These are phyloP conservation scores for Oopsacas minuta DNA, from an alignment of 37 sponge, comb jelly and placozoan species.

Conservation along the genomic window DNA sequence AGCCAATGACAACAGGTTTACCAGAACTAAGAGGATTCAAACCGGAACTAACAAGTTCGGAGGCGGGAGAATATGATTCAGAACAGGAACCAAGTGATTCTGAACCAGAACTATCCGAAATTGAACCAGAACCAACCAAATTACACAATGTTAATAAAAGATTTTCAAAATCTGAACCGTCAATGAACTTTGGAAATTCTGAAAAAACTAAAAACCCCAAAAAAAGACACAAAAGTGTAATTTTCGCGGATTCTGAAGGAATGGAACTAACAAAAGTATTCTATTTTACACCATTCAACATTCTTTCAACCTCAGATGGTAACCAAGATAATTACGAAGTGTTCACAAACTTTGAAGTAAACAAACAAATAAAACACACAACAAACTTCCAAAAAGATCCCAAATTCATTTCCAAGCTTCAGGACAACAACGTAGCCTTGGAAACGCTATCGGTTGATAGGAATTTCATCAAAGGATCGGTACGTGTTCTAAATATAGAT, in stretches of 20 bases:
- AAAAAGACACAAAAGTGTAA: background rate
- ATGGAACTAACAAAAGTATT: constrained; percentile 9
- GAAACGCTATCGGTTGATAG: background rate
- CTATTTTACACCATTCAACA: constrained; percentile 17
- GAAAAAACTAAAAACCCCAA: background rate
- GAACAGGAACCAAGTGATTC: background rate
- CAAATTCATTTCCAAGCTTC: background rate
- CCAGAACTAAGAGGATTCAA: too few relatives aligned
- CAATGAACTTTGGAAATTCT: background rate
- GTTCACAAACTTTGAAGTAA: background rate
- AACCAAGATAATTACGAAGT: background rate
- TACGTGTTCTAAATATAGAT: background rate
- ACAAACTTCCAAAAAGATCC: background rate
- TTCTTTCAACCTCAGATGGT: background rate
- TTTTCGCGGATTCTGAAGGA: background rate
- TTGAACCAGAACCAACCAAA: background rate
- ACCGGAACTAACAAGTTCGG: too few relatives aligned
- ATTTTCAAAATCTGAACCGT: background rate
- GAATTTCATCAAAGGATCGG: background rate
- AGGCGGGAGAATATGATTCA: too few relatives aligned
- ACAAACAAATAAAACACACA: constrained; percentile 3
- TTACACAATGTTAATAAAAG: background rate
- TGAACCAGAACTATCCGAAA: background rate
- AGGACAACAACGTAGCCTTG: background rate
- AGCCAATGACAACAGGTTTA: too few relatives aligned